Evolutionary conservation across 2,888 invertebrate genomes (phyloP), one percentile per base, ranked within the genome.

Genomic region (Tinea semifulvella): DNA sequence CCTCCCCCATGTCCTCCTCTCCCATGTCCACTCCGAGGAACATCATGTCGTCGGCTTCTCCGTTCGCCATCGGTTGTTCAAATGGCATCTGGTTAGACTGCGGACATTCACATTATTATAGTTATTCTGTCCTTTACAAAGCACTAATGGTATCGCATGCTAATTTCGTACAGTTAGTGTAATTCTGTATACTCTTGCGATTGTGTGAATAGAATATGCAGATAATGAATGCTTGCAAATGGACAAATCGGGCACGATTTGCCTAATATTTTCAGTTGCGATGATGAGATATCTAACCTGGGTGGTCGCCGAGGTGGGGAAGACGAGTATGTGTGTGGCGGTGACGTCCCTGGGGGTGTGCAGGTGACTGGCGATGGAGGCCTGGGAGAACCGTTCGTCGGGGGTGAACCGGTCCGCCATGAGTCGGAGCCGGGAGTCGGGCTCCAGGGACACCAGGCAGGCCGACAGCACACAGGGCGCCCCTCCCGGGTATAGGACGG

Each of bases 291-390:
- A n/a, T n/a, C n/a, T n/a, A n/a, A 91, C 91, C 87, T 94, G 94
- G 47, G 96, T 94, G 46, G 94, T 94, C 35, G 96, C 96, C 48
- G 94, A 97, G 28, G 97, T 98, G 42, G 98, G 98, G 80, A 99
- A 98, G 55, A 98, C 98, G 55, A 99, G 87, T 55, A 99, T 98
- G 68, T 99, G 99, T 48, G 98, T 98, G 68, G 94, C 94, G 46
- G 96, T 93, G 50, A 96, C 94, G 77, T 99, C 98, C 52, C 96
- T 88, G 4, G 98, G 98, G 48, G 98, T 98, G 56, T 94, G 93
- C 58, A 98, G 84, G 53, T 92, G 91, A 61, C 92, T 92, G 70
- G 94, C 93, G 61, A 93, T 92, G 48, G 92, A 90, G 53, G 90
- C 89, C 68, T 92, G 92, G 52, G 89, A 89, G 77, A 94, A 94